Base-by-base conservation (phyloP, 2,888 invertebrate species). In the Linyphia triangularis region DNA sequence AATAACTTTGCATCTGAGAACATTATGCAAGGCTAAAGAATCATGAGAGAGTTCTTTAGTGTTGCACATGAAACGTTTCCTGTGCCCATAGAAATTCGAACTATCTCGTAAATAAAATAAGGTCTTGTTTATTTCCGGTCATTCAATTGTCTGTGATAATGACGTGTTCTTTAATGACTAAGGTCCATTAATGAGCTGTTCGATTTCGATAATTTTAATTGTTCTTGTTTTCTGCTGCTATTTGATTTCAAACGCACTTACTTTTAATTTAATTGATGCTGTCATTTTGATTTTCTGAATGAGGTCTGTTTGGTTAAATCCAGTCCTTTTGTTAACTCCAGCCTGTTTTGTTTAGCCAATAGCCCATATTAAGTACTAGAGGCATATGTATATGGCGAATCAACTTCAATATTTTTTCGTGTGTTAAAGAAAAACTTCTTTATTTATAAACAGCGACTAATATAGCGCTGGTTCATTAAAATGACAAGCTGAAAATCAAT, bases 181-280 rank as follows among this genome's bases (percentile, higher is more conserved):
- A 51, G n/a, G 51, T 51, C n/a, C 13, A 24, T n/a, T 70, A 70
- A 70, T 70, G 70, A 70, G 19, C 13, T 43, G 70, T 69, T 33
- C 43, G 43, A 43, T 30, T 13, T 40, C 26, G 24, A 43, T 70
- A 43, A 51, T 26, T 43, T 24, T 70, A 70, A 70, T 70, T 70
- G 70, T 19, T 24, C 70, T 26, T 33, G 30, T 70, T 70, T 43
- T 16, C n/a, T 69, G 24, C 16, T 10, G 51, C n/a, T 51, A 5
- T n/a, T 51, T 51, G 51, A 13, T 9, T 13, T 40, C 40, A 40
- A 40, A n/a, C n/a, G n/a, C n/a, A n/a, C n/a, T n/a, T n/a, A n/a
- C 13, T n/a, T 51, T 51, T 51, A 13, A 51, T 51, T 51, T 51
- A 63, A 28, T 24, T 28, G 3, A 19, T 63, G 63, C 19, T 59